Evolutionary conservation across 2,888 invertebrate genomes (phyloP), one percentile per base, ranked within the genome.

Genomic region (Pelosia muscerda): DNA sequence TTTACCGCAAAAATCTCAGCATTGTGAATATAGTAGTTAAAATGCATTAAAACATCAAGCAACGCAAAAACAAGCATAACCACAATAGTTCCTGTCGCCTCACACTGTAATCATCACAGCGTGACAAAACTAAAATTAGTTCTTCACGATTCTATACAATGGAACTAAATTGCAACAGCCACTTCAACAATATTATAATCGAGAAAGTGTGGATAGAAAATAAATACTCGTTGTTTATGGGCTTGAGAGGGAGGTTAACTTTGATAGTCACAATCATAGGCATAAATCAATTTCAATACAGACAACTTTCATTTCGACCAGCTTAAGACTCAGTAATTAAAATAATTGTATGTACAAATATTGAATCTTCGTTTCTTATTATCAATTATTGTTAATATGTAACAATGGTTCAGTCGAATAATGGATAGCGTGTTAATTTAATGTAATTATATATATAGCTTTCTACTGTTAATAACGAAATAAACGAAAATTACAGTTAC

Each of bases 121-220:
- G 23, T 55, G 55, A 55, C 55, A 55, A 55, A 55, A 55, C 49
- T 49, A n/a, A 49, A 49, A 49, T 49, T 49, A n/a, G 49, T 49
- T n/a, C n/a, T 49, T 6, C 49, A 49, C 49, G 49, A 49, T 49
- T 49, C 49, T n/a, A 49, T 23, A 25, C 23, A 55, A 11, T 25
- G 55, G 25, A 57, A 57, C 25, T 15, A 26, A 57, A 57, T 57
- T 28, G 10, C 15, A 26, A 25, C 26, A 28, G 3, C 57, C 25
- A 55, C 25, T 55, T 55, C n/a, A 26, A 9, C 2, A n/a, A 42
- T 42, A 42, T 19, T 19, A 49, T 49, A 49, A 49, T n/a, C 19
- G n/a, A 8, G 8, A 49, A 49, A 49, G n/a, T 49, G 19, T 8
- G 9, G n/a, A 49, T 49, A 49, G 6, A 49, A 49, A n/a, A n/a